phyloP scores from a whole-genome alignment of 2,797 vertebrate genomes.

The Tragopan temminckii region DNA sequence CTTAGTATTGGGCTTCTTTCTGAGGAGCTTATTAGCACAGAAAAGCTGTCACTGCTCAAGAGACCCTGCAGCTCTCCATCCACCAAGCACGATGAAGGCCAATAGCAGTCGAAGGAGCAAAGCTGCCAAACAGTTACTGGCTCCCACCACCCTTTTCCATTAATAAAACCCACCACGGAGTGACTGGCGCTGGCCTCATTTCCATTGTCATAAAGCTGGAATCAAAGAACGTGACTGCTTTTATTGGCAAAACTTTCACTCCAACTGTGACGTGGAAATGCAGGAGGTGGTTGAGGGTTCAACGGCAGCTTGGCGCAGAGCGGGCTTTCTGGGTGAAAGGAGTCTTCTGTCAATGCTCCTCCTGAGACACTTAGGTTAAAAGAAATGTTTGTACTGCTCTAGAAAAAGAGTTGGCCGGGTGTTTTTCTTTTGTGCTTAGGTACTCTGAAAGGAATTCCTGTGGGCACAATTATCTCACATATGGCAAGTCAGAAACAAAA shows the following conservation, averaged over 20 bases:
- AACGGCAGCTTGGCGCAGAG: not conserved
- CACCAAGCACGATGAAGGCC: not conserved
- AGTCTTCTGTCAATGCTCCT: slow-evolving; percentile 80
- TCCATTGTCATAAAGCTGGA: slow-evolving; percentile 76
- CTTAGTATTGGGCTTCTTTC: not conserved
- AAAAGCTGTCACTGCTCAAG: not conserved
- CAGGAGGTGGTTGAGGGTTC: slow-evolving; percentile 56
- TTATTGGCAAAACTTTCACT: slow-evolving; percentile 79
- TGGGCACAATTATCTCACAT: slow-evolving; percentile 83
- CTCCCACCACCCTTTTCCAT: slow-evolving; percentile 49
- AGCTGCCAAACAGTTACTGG: slow-evolving; percentile 25
- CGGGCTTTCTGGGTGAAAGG: slow-evolving; percentile 79
- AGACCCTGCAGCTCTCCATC: not conserved
- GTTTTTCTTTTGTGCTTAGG: slow-evolving; percentile 84
- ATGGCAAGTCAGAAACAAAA: slow-evolving; percentile 81
- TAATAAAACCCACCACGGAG: slow-evolving; percentile 71
- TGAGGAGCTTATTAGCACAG: not conserved
- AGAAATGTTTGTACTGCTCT: slow-evolving; percentile 84
- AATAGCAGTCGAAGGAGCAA: not conserved
- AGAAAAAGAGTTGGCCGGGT: slow-evolving; percentile 79
- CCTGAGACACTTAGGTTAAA: slow-evolving; percentile 83
- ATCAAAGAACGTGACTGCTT: slow-evolving; percentile 80
- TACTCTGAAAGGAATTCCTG: slow-evolving; percentile 84
- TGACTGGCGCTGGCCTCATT: slow-evolving; percentile 56
- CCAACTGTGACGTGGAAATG: slow-evolving; percentile 74